Evolutionary conservation across 1,140 invertebrate species (phyloP).

Genomic region (Zaprionus davidi): DNA sequence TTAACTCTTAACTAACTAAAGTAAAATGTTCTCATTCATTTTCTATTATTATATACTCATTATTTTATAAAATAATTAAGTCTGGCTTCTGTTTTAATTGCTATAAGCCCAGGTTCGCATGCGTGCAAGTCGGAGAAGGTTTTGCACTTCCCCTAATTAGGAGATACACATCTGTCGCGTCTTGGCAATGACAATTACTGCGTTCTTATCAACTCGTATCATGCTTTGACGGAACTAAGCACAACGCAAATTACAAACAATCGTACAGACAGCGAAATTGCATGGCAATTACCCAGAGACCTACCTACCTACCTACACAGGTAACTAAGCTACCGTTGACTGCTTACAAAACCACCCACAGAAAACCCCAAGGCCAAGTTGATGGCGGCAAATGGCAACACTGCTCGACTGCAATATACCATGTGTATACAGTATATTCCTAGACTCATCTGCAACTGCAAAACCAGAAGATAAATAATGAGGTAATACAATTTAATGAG

Average conservation of each 20-base stretch:
- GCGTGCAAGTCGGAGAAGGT: background rate
- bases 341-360: constrained; percentile 12
- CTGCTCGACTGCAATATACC: constrained; percentile 9
- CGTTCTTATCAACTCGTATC: constrained; percentile 37
- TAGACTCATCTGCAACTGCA: background rate
- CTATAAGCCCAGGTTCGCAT: background rate
- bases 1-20: background rate
- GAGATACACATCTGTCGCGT: constrained; percentile 23
- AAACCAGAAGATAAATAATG: background rate
- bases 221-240: constrained; percentile 34
- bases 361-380: constrained; percentile 14
- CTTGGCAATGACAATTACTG: constrained; percentile 15
- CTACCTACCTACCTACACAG: background rate
- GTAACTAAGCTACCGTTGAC: constrained; percentile 15
- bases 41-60: background rate
- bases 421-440: background rate
- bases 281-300: constrained; percentile 41
- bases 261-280: constrained; percentile 29
- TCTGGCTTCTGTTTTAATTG: background rate
- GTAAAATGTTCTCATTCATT: background rate
- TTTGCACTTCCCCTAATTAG: constrained; percentile 22
- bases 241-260: constrained; percentile 28
- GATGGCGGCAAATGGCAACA: background rate
- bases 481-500: background rate
- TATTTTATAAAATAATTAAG: background rate